A percentile compares a stretch with the other conserved stretches of the same genome.
Evolutionary conservation across 2,113 vertebrate genomes (phyloP).

Genomic region (Erythrocercus mccallii): DNA sequence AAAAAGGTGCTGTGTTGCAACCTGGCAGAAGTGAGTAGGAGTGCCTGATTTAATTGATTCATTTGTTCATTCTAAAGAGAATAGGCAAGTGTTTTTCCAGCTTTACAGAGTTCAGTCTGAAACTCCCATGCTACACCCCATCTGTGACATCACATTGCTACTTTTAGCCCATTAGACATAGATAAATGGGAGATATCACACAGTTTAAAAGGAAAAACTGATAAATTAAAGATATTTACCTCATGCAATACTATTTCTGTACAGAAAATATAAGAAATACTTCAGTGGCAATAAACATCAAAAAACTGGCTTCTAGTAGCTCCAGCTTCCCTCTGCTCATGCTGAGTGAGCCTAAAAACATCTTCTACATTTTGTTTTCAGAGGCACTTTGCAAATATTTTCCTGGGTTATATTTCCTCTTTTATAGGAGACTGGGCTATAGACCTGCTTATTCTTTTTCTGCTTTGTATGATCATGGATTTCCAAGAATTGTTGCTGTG

Average conservation of each 20-base stretch:
- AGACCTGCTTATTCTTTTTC: neutral
- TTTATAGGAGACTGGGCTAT: neutral
- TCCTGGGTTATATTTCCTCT: neutral
- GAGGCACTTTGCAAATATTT: neutral
- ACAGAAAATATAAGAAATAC: neutral
- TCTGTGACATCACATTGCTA: accelerated
- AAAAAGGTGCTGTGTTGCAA: neutral
- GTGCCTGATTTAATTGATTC: neutral
- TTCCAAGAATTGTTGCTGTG: neutral
- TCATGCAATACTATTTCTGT: neutral
- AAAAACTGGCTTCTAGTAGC: neutral
- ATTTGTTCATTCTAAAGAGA: neutral
- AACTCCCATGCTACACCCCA: neutral
- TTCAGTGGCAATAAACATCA: neutral
- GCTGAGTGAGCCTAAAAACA: neutral
- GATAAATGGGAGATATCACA: neutral
- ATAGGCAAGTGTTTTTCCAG: neutral
- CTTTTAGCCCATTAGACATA: neutral
- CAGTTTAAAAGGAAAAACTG: neutral
- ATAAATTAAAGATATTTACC: neutral
- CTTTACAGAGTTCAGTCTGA: neutral
- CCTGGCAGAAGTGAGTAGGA: neutral
- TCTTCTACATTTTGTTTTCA: neutral
- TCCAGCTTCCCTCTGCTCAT: neutral
- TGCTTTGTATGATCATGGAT: neutral